Evolutionary conservation across 2,888 invertebrate genomes (phyloP).

Genomic region (Brachyopa scutellaris): DNA sequence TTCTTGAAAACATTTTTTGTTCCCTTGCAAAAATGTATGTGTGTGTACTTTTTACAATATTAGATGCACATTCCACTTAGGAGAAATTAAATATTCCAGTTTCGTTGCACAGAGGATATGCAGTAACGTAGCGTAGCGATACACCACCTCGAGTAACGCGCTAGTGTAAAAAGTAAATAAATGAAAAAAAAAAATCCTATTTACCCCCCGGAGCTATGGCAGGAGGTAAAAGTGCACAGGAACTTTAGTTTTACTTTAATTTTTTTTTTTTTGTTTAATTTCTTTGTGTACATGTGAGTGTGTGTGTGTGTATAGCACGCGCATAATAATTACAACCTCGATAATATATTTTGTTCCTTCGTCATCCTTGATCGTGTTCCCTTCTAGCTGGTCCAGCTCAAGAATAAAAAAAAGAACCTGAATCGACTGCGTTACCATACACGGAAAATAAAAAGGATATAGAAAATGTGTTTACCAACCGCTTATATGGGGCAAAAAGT

Average conservation of each 20-base stretch:
- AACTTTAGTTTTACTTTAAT: constrained; percentile 25
- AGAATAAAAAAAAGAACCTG: constrained; percentile 23
- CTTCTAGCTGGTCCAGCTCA: constrained; percentile 18
- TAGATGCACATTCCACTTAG: constrained; percentile 51
- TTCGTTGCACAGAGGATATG: constrained; percentile 55
- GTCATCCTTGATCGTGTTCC: constrained; percentile 61
- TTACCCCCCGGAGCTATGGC: not conserved
- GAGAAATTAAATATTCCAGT: constrained; percentile 60
- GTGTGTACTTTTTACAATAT: constrained; percentile 10
- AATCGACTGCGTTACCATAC: constrained; percentile 15
- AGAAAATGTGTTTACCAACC: constrained; percentile 71
- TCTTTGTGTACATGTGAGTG: not conserved
- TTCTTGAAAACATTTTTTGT: constrained; percentile 16
- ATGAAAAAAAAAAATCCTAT: constrained; percentile 23
- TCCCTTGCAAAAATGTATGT: not conserved
- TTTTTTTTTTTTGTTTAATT: not conserved
- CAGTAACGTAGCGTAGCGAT: constrained; percentile 7
- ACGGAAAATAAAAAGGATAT: constrained; percentile 43
- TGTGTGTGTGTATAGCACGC: constrained; percentile 4
- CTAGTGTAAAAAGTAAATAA: constrained; percentile 39
- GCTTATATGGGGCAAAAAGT: constrained; percentile 49
- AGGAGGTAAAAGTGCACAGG: constrained; percentile 31
- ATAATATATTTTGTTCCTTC: constrained; percentile 51
- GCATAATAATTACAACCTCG: constrained; percentile 51
- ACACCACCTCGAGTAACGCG: constrained; percentile 1